Evolutionary conservation across 2,888 invertebrate species (phyloP).

Genomic region (Busseola fusca): DNA sequence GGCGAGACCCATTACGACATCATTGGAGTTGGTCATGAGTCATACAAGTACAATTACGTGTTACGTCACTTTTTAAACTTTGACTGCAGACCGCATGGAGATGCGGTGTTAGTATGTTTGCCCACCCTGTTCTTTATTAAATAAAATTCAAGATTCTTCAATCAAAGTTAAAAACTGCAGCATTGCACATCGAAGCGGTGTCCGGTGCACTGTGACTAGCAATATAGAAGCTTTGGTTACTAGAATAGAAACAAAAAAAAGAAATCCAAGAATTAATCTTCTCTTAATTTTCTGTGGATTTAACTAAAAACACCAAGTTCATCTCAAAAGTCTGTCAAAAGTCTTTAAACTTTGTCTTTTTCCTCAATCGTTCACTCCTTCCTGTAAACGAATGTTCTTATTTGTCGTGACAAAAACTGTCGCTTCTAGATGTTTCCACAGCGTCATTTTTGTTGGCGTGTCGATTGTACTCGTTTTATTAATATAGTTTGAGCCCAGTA

Average conservation of each 20-base stretch:
- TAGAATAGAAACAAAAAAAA: no score
- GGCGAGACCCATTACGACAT: slow-evolving; percentile 31
- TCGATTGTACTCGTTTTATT: neutral
- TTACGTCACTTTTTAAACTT: slow-evolving; percentile 36
- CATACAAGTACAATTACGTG: slow-evolving; percentile 29
- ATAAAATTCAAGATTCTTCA: no score
- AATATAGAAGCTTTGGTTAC: no score
- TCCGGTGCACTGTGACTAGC: no score
- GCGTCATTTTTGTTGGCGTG: neutral
- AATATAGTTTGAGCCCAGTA: no score
- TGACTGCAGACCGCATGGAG: no score
- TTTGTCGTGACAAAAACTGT: neutral
- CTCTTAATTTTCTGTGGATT: neutral
- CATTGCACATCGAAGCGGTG: no score
- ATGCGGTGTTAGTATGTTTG: no score
- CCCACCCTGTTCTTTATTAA: no score
- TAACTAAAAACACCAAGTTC: neutral
- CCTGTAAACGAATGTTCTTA: neutral
- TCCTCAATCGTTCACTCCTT: neutral
- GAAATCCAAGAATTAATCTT: no score
- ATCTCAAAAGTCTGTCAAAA: no score
- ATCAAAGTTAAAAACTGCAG: no score
- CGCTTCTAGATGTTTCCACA: neutral
- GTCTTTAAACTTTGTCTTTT: neutral
- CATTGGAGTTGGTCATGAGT: slow-evolving; percentile 44